These are phyloP conservation scores for Lepus oiostolus DNA, from an alignment of 2,797 vertebrate species.

Conservation along the genomic window DNA sequence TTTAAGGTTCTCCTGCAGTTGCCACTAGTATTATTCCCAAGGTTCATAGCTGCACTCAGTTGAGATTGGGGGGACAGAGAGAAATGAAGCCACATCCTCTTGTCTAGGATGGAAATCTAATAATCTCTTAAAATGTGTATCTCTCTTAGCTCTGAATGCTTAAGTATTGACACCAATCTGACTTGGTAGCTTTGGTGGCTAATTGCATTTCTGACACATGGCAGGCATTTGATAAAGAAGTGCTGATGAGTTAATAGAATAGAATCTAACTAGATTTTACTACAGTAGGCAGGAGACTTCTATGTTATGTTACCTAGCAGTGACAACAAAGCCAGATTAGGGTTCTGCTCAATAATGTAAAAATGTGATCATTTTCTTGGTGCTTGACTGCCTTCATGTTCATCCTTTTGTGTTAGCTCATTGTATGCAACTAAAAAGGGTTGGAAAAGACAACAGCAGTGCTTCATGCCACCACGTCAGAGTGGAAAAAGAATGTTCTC, in stretches of 20 bases:
- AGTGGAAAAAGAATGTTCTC: constrained; percentile 69
- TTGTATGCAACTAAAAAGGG: background rate
- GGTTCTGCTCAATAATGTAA: background rate
- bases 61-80: background rate
- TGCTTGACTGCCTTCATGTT: background rate
- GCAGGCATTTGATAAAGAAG: background rate
- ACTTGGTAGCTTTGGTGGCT: background rate
- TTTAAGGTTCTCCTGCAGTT: background rate
- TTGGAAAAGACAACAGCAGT: constrained; percentile 55
- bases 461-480: background rate
- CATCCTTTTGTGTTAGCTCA: constrained; percentile 6
- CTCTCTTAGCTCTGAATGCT: background rate
- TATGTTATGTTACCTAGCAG: constrained; percentile 12
- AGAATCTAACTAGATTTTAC: background rate
- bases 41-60: background rate
- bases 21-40: constrained; percentile 1
- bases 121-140: background rate
- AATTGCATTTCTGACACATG: constrained; percentile 46
- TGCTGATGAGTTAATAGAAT: constrained; percentile 30
- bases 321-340: constrained; percentile 39
- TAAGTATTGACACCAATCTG: background rate
- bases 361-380: background rate
- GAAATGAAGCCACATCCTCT: background rate
- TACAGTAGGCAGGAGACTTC: background rate
- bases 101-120: background rate